Base-by-base conservation (phyloP, 2,113 vertebrate species). In the Probosciger aterrimus region DNA sequence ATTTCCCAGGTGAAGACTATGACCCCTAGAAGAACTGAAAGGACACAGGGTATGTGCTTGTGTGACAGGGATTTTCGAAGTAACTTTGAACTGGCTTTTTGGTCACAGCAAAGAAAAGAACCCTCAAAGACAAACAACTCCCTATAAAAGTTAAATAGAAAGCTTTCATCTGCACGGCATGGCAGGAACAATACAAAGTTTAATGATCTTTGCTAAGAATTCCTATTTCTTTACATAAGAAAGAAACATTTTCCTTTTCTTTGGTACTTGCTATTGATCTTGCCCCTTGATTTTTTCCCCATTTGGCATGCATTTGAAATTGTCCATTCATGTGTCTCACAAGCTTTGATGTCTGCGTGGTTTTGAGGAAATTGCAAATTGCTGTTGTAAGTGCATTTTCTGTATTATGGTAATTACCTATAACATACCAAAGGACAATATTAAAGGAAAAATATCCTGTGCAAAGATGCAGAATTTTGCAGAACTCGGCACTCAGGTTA, bases 271-370 rank as follows among this genome's bases (percentile, higher is more conserved):
- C 47, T 93, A 92, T 89, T 94, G 94, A 97, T 95, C 80, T 82
- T 75, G 43, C 63, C 67, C 60, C 50, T 91, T 74, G 78, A n/a
- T 44, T 91, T 93, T 91, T 94, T 93, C 67, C 60, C 63, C 77
- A 63, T 93, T 97, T 88, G 76, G 44, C 76, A 70, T 86, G 37
- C 50, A 84, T 92, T 95, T 92, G 81, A 87, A 92, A 94, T 74
- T 93, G 76, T 68, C 81, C 81, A 79, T 92, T 88, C 93, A 59
- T 77, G 75, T 77, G 63, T 81, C 52, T 93, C 88, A 71, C 65
- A 87, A 78, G 76, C 82, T 95, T 94, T 95, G 78, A 95, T 93
- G 77, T 89, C 78, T 60, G 33, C 75, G 52, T 31, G 47, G 75
- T 90, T 87, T 71, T 78, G 84, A 88, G 79, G 70, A 95, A 93